Conservation (phyloP, 2,113 vertebrate genomes). For the Engystomops pustulosus region DNA sequence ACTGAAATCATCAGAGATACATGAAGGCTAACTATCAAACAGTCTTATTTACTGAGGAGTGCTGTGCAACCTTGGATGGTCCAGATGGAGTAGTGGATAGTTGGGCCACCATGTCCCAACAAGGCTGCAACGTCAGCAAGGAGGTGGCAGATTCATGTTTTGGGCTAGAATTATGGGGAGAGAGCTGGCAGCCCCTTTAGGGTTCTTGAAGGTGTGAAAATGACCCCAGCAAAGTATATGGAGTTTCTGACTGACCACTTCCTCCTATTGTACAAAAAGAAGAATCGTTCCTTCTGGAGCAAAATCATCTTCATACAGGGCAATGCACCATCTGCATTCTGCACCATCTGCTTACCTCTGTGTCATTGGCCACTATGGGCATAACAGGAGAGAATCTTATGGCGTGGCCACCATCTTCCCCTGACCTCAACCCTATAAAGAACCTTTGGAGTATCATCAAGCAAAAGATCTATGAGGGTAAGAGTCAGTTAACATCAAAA, state of each 20-base stretch:
- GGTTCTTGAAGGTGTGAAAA: not conserved
- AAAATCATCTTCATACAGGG: not conserved
- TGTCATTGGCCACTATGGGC: not conserved
- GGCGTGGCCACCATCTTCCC: too few species aligned
- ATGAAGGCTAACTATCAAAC: too few species aligned
- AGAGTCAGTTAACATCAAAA: not conserved
- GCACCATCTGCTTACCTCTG: too few species aligned
- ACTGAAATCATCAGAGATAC: too few species aligned
- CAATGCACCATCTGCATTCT: not conserved
- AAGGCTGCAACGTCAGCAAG: not conserved
- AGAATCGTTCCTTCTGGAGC: not conserved
- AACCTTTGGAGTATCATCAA: too few species aligned
- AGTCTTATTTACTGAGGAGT: too few species aligned
- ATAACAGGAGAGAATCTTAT: not conserved
- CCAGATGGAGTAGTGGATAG: too few species aligned
- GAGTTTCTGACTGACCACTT: not conserved
- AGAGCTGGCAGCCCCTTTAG: not conserved
- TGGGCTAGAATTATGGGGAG: not conserved
- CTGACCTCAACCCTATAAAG: too few species aligned
- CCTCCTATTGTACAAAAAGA: not conserved
- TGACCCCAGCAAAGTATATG: not conserved
- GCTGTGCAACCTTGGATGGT: too few species aligned
- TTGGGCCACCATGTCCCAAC: not conserved
- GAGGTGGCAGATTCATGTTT: not conserved
- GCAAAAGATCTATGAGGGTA: too few species aligned